A percentile compares a stretch with the other conserved stretches of the same genome.
Evolutionary conservation across 2,888 invertebrate species (phyloP).

Genomic region (Resseliella maxima): DNA sequence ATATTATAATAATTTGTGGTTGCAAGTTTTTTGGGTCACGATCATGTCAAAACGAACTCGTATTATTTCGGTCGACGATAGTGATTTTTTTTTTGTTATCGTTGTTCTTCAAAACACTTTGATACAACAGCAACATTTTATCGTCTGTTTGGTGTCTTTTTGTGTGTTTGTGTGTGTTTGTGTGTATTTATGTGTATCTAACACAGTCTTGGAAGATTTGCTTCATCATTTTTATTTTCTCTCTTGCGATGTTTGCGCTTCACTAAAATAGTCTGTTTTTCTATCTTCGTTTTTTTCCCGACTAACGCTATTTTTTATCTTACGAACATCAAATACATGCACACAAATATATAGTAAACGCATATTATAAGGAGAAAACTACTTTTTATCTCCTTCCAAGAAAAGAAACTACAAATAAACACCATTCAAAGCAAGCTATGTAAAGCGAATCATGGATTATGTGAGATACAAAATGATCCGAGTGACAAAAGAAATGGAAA

Average conservation of each 20-base stretch:
- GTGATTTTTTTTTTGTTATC: neutral
- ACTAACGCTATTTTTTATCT: neutral
- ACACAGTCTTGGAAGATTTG: neutral
- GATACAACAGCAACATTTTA: neutral
- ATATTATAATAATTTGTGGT: conserved; percentile 28
- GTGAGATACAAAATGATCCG: conserved; percentile 47
- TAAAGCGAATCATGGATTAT: neutral
- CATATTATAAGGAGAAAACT: neutral
- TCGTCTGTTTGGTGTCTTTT: neutral
- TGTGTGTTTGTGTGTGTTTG: neutral
- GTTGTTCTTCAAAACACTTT: conserved; percentile 11
- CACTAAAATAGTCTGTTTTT: neutral
- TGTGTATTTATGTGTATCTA: neutral
- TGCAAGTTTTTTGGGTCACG: conserved; percentile 43
- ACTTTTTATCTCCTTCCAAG: neutral
- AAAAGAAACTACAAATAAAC: neutral
- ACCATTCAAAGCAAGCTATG: neutral
- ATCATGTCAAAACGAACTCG: conserved; percentile 19
- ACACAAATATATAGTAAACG: neutral
- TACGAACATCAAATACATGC: neutral
- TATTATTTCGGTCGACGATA: neutral
- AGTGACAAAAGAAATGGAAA: conserved; percentile 5
- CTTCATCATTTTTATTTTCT: neutral
- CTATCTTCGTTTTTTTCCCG: neutral
- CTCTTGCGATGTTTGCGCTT: neutral